Evolutionary conservation across 1,140 invertebrate species (phyloP), one percentile per base, ranked within the genome.

Genomic region (Babylonia areolata): DNA sequence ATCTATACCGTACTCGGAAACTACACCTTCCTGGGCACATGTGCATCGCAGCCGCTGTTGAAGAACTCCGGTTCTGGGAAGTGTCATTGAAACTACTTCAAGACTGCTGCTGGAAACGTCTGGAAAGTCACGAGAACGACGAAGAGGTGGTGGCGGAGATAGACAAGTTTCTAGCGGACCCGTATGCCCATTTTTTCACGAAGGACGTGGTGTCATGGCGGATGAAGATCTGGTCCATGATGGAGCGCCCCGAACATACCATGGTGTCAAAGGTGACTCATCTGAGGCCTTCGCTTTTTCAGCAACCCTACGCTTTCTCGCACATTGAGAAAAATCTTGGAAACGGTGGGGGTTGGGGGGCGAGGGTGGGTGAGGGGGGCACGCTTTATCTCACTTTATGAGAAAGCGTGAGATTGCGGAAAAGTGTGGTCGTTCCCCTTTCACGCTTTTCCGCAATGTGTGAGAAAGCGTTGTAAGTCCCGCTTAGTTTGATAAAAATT

Each of bases 11-110:
- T 15, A 84, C 87, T 1, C 80, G 87, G 33, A 78, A 86, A 33
- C 71, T 88, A 23, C 87, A 88, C 75, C 23, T 88, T 6, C 85
- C 85, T 0, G 40, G 20, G 5, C 71, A 87, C 69, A 20, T 84
- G 35, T 88, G 87, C 39, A 46, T 51, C 33, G 35, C 79, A 20
- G 81, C 85, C 0, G 46, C 84, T 54, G 39, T 73, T 28, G 46
- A 33, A 33, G 87, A 88, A 51, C 85, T 90, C n/a, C 46, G 85
- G 37, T 88, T 86, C 82, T 89, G 89, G 88, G 89, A 86, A 3
- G 42, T 86, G 23, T 23, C 51, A 12, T 46, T 81, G 15, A 37
- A 71, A 15, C 40, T 58, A 23, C 37, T 81, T n/a, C 28, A 69
- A 11, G 77, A 81, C 85, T 81, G 77, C 51, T 86, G 85, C 35